Evolutionary conservation across 2,113 vertebrate genomes (phyloP).

Genomic region (Forbesichthys papilliferus): DNA sequence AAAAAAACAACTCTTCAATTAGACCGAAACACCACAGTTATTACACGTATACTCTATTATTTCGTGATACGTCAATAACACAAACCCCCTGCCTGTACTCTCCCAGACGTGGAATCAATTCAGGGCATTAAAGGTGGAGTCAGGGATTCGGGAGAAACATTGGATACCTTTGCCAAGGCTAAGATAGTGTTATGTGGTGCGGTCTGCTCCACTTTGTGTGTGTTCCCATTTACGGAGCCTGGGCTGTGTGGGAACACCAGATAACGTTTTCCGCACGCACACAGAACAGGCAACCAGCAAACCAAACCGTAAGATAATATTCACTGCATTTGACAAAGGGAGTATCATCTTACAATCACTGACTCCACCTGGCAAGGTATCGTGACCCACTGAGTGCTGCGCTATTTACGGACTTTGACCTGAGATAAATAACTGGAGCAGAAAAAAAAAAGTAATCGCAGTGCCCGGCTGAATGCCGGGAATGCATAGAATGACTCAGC

Average conservation of each 20-base stretch:
- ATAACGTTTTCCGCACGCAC: too few species aligned
- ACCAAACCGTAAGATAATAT: too few species aligned
- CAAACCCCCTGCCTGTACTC: not conserved
- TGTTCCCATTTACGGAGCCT: too few species aligned
- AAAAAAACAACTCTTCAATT: conserved; percentile 14
- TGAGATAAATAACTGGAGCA: conserved; percentile 39
- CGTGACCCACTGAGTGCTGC: not conserved
- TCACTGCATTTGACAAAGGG: too few species aligned
- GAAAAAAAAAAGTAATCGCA: conserved; percentile 9
- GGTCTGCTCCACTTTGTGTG: too few species aligned
- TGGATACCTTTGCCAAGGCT: too few species aligned
- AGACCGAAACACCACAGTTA: not conserved
- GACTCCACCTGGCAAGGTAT: not conserved
- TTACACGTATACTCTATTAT: not conserved
- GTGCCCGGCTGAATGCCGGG: conserved; percentile 42
- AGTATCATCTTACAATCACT: too few species aligned
- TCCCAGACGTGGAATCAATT: not conserved
- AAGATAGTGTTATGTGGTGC: too few species aligned
- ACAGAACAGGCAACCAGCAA: too few species aligned
- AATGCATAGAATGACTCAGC: conserved; percentile 64
- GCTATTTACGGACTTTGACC: conserved; percentile 47
- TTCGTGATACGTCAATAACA: not conserved
- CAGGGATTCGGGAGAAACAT: conserved; percentile 4
- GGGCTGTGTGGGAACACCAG: too few species aligned
- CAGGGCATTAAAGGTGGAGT: conserved; percentile 4